Base-by-base conservation (phyloP, 2,113 vertebrate species). In the Perognathus longimembris region DNA sequence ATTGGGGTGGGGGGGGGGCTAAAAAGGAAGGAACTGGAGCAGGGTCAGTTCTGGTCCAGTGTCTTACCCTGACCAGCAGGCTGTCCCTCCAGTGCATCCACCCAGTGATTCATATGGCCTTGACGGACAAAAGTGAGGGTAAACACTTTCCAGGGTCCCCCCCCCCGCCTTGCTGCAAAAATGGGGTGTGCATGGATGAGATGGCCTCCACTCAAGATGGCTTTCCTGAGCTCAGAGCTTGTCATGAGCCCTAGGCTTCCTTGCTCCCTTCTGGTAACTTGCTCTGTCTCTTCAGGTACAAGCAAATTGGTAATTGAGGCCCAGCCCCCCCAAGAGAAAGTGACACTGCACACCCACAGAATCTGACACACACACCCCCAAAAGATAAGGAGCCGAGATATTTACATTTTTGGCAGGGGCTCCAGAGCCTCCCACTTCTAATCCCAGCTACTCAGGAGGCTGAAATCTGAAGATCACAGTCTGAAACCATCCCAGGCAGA, bases 71-170 rank as follows among this genome's bases (percentile, higher is more conserved):
- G n/a, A n/a, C 12, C 40, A 81, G 7, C 6, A 12, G 32, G 34
- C 9, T 20, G 17, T 34, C 22, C 5, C 21, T 67, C 40, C 40
- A 24, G 10, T 1, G 0, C 30, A 32, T 57, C 30, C 66, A 8
- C 18, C 3, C 3, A 0, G 1, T 8, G 15, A 81, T 6, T 80
- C 6, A 0, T 2, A 26, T 67, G 38, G 21, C 12, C 15, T 40
- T 3, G n/a, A 67, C 3, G 30, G 30, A 28, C 24, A 67, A 61
- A 40, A 57, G 7, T 22, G 11, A 50, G 15, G 21, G 15, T 57
- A 30, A 4, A 5, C 12, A 18, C 5, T 66, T 67, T 59, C 36
- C 15, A 28, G 22, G 21, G 15, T 30, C 28, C 32, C 32, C 75
- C n/a, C n/a, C 45, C 45, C 45, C 12, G 50, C 14, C 22, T 50